Evolutionary conservation across 2,113 vertebrate genomes (phyloP).

Genomic region (Corvus moneduloides): DNA sequence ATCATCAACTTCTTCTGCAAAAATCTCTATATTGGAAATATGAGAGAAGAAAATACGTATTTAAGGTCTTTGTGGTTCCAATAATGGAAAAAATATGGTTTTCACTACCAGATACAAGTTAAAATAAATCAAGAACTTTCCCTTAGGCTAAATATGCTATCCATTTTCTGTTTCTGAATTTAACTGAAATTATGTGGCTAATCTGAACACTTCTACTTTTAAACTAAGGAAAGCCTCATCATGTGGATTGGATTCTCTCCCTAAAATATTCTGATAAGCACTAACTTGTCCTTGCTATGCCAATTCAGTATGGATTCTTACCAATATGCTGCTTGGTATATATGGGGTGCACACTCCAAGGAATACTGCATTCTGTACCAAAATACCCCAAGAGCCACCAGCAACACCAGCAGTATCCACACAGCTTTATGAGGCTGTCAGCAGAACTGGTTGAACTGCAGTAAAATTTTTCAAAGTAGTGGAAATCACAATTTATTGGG

Average conservation of each 20-base stretch:
- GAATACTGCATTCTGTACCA: background rate
- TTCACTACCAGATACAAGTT: background rate
- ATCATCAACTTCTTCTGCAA: background rate
- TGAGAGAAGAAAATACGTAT: background rate
- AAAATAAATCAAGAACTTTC: background rate
- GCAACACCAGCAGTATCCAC: background rate
- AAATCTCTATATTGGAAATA: background rate
- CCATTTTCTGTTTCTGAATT: background rate
- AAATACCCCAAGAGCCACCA: background rate
- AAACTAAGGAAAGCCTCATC: background rate
- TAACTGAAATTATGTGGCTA: background rate
- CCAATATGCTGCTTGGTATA: background rate
- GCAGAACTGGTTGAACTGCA: background rate
- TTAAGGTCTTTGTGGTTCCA: background rate
- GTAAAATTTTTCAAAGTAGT: background rate
- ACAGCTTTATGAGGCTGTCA: background rate
- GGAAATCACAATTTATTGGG: background rate
- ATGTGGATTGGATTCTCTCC: background rate
- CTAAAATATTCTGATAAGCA: background rate
- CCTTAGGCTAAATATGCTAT: background rate
- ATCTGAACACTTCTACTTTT: background rate
- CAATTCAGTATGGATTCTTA: background rate
- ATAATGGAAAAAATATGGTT: background rate
- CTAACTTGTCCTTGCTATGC: background rate
- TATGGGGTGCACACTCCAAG: background rate